Evolutionary conservation across 2,797 vertebrate species (phyloP), one percentile per base, ranked within the genome.

Genomic region (Parauchenoglanis punctatus): DNA sequence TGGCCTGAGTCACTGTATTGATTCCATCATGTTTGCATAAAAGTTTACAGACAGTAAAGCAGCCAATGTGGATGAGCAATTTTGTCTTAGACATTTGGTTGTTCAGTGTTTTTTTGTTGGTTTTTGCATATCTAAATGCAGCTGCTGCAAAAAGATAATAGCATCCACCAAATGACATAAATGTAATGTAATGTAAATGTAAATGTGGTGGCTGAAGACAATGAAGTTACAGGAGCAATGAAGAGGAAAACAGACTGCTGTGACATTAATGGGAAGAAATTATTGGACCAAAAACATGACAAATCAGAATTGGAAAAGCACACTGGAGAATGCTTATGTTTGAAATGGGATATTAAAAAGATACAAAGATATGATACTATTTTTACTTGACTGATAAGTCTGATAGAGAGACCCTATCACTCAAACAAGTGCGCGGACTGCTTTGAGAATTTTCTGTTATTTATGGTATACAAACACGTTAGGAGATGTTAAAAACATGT

Each of bases 1-100:
- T 89, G 96, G 61, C 25, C 65, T 0, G 20, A 11, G 35, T 81
- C 76, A 81, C 18, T 12, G 78, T 70, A 28, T 44, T 70, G 17
- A 84, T 87, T 58, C n/a, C 12, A 40, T 81, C 1, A 59, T 77
- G 20, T 88, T 17, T 49, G 7, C 7, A 25, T 20, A 31, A n/a
- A 40, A 31, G 28, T 61, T 86, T 2, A 81, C 23, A 73, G 35
- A 31, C 40, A 6, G 75, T 78, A 61, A 17, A 83, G 40, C 23
- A 67, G 35, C 44, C 28, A n/a, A 28, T 85, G 35, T 18, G 63
- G 81, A 83, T 82, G 20, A n/a, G 65, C 82, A 72, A 56, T 35
- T 63, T 63, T 44, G 18, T 23, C 8, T 58, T 2, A 75, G 44
- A 54, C 4, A 18, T 61, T 40, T 81, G 18, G 20, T n/a, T 46